phyloP scores from a whole-genome alignment of 1,140 invertebrate species.

The Drosophila leontia region DNA sequence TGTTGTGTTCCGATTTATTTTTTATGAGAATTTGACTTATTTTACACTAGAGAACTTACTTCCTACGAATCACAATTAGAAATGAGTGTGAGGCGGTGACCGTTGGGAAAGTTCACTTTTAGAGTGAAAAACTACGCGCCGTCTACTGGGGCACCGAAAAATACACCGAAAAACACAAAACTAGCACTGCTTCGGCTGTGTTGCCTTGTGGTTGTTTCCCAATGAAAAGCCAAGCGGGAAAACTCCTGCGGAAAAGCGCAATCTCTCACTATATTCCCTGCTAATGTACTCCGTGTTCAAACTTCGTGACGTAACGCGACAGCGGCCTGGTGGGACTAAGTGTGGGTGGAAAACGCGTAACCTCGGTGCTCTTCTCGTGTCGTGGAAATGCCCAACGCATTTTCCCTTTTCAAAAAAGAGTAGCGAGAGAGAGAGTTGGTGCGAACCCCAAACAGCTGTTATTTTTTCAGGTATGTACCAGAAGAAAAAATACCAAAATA shows the following conservation, averaged over 20 bases:
- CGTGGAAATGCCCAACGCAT: constrained; percentile 32
- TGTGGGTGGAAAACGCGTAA: constrained; percentile 34
- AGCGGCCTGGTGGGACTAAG: constrained; percentile 34
- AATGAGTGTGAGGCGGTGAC: constrained; percentile 54
- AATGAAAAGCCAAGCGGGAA: constrained; percentile 3
- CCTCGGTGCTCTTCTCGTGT: constrained; percentile 20
- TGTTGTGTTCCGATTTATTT: constrained; percentile 73
- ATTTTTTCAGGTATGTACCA: not conserved
- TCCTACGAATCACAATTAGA: constrained; percentile 80
- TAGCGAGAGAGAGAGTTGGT: constrained; percentile 17
- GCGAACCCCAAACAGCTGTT: constrained; percentile 6
- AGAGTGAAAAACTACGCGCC: constrained; percentile 40
- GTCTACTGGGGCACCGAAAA: constrained; percentile 37
- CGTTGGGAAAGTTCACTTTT: constrained; percentile 40
- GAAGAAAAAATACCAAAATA: constrained; percentile 22
- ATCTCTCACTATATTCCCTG: constrained; percentile 6
- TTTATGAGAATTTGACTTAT: constrained; percentile 56
- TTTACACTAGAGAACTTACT: constrained; percentile 80
- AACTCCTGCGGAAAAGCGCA: constrained; percentile 21
- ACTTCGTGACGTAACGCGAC: constrained; percentile 41
- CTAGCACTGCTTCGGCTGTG: not conserved
- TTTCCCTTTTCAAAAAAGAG: constrained; percentile 37
- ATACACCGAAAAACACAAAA: constrained; percentile 15
- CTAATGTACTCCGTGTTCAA: constrained; percentile 1
- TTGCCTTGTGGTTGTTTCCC: constrained; percentile 2